These are phyloP conservation scores for Ctenosaura bakeri DNA, from an alignment of 2,797 vertebrate species.

Conservation along the genomic window DNA sequence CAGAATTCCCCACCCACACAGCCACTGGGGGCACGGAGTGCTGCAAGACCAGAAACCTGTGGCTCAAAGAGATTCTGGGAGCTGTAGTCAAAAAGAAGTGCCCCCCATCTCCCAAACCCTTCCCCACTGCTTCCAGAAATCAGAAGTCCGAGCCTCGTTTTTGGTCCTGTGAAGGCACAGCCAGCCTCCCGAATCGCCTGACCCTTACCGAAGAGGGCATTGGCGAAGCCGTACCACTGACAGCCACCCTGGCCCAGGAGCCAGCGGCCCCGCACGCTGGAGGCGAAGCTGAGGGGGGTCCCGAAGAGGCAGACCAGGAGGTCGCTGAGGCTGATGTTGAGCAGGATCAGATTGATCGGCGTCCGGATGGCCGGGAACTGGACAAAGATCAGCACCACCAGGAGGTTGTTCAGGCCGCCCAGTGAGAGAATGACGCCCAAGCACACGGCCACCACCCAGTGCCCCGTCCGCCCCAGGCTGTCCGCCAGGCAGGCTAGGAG, in stretches of 20 bases:
- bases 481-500: no score
- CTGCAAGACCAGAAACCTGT: no score
- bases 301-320: not conserved
- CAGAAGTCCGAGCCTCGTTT: not conserved
- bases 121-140: no score
- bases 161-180: not conserved
- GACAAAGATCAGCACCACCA: slow-evolving; percentile 6
- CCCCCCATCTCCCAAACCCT: no score
- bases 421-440: slow-evolving; percentile 3
- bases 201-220: slow-evolving; percentile 14
- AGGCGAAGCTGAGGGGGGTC: slow-evolving; percentile 9
- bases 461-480: not conserved
- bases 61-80: no score
- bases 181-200: no score
- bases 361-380: not conserved
- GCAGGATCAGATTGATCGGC: slow-evolving; percentile 20
- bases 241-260: not conserved
- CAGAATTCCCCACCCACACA: no score
- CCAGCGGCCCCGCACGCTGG: slow-evolving; percentile 9
- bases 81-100: no score
- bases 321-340: slow-evolving; percentile 37
- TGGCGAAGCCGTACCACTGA: slow-evolving; percentile 21
- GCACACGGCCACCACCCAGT: not conserved
- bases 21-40: no score
- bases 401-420: slow-evolving; percentile 17